Evolutionary conservation across 2,797 vertebrate species (phyloP), one percentile per base, ranked within the genome.

Genomic region (Anguilla pacifica): DNA sequence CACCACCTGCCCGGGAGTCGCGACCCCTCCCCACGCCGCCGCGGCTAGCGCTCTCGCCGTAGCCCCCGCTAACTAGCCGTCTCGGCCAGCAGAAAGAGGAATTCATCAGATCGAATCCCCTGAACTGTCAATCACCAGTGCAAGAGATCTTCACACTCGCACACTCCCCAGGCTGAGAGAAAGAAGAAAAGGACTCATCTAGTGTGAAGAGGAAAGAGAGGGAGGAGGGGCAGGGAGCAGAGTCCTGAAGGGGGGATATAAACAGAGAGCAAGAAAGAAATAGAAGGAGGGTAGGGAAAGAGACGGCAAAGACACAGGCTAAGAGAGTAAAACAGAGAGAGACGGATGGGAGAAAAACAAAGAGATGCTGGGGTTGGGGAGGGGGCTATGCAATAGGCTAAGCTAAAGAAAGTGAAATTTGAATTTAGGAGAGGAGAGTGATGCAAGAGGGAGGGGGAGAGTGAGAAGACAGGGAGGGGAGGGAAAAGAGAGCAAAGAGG

Each of bases 31-130:
- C 94, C 96, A 96, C 96, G 95, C 39, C 93, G 96, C 97, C 96
- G 96, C 96, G 96, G 95, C 95, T 96, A 95, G 95, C 96, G 96
- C 96, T 97, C 43, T 96, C 95, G 95, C 91, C 87, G 94, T 94
- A 96, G 95, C 95, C 95, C 95, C 93, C 95, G 94, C 94, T 96
- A 95, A 95, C 96, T 96, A 95, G 96, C 94, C 95, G 96, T 95
- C 96, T 94, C 96, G 96, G 96, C 96, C 95, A 87, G 92, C 94
- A 92, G 94, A 96, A 94, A 95, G 95, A 96, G 57, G 89, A 93
- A 94, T 95, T 97, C 96, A 97, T 97, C 96, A 95, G 94, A 96
- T 96, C 94, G 94, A 96, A 97, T 97, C 94, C 95, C 94, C 94
- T 92, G 90, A 94, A 93, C 95, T 97, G 96, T 95, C 97, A 97